Percentiles rank a stretch among this genome's conserved stretches.
Evolutionary conservation across 2,888 invertebrate genomes (phyloP).

Genomic region (Drosophila meridiana): DNA sequence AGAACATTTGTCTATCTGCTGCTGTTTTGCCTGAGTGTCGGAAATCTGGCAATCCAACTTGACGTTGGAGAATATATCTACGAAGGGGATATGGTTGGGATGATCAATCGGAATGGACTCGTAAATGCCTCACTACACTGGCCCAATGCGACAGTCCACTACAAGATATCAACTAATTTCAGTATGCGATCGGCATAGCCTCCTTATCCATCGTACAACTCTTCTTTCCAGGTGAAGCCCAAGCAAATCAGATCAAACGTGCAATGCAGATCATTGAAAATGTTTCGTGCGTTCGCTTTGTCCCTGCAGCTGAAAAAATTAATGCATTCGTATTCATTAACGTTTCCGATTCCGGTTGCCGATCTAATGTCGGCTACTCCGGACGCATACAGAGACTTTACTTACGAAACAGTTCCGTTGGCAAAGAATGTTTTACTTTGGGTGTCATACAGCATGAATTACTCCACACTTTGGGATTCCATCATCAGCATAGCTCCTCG

Average conservation of each 20-base stretch:
- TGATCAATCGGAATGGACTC: neutral
- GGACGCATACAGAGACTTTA: no score
- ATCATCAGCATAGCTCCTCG: constrained; percentile 89
- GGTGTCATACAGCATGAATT: constrained; percentile 90
- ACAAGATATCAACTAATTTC: neutral
- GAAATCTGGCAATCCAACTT: neutral
- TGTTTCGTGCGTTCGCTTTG: constrained; percentile 6
- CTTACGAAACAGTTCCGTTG: neutral
- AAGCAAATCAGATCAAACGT: neutral
- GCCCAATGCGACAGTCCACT: constrained; percentile 9
- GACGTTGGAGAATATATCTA: neutral
- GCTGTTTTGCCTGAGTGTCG: neutral
- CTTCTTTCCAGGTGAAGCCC: neutral
- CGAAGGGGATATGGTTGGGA: neutral
- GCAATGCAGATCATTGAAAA: neutral
- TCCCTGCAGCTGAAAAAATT: neutral
- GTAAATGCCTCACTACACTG: neutral
- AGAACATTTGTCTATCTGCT: neutral
- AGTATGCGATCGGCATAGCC: neutral
- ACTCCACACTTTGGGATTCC: constrained; percentile 90
- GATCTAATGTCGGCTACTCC: no score
- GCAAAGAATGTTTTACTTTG: constrained; percentile 9
- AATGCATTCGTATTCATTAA: neutral
- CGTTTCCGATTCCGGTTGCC: neutral
- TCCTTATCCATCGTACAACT: no score